Conservation (phyloP, 2,888 invertebrate genomes). For the Caenorhabditis drosophilae region DNA sequence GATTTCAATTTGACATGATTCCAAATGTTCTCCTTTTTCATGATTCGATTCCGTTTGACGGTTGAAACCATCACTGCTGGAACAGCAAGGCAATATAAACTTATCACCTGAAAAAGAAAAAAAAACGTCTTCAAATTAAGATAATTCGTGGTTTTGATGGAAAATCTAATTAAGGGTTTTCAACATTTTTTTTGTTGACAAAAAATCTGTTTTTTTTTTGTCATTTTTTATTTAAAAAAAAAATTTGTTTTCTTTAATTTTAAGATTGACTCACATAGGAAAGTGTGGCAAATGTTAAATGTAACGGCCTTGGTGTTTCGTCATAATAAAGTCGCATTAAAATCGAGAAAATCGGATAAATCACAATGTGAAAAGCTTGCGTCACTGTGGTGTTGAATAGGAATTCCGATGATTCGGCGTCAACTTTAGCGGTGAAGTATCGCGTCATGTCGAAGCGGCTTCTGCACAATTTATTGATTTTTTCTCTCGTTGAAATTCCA, state of each 20-base stretch:
- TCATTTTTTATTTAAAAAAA: no score
- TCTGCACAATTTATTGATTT: no score
- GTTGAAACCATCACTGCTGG: constrained; percentile 19
- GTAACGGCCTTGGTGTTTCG: constrained; percentile 10
- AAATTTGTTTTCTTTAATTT: no score
- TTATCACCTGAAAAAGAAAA: constrained; percentile 32
- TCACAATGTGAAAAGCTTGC: constrained; percentile 18
- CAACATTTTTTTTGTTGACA: no score
- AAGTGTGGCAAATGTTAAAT: constrained; percentile 20
- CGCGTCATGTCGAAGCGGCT: constrained; percentile 36
- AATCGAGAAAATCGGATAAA: constrained; percentile 16
- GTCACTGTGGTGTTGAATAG: constrained; percentile 28
- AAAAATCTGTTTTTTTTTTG: no score
- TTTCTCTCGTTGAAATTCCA: no score
- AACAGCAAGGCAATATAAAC: constrained; percentile 23
- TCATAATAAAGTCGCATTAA: constrained; percentile 20
- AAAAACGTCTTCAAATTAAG: not conserved
- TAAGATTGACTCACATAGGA: constrained; percentile 26
- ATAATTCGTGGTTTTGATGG: no score
- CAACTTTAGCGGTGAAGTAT: constrained; percentile 31
- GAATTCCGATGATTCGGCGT: constrained; percentile 34
- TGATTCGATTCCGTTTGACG: constrained; percentile 1
- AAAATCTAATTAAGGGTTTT: no score
- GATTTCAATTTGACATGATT: constrained; percentile 33
- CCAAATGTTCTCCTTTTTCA: constrained; percentile 9